A percentile compares a stretch with the other conserved stretches of the same genome.
These are phyloP conservation scores for Maccullochella peelii DNA, from an alignment of 2,113 vertebrate genomes.

Conservation along the genomic window DNA sequence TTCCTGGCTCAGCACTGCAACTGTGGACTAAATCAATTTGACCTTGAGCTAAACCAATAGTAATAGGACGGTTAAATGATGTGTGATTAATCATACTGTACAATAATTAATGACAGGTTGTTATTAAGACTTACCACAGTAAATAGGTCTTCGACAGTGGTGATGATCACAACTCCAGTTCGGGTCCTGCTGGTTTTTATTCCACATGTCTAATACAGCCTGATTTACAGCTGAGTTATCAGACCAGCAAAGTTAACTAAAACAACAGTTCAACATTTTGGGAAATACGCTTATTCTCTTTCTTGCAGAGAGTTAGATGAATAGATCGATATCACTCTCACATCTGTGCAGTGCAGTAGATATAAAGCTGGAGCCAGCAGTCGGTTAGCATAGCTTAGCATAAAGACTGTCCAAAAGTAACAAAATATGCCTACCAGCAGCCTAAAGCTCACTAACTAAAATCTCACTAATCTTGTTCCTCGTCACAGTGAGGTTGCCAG, in stretches of 20 bases:
- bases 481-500: not conserved
- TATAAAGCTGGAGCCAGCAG: not conserved
- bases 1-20: constrained; percentile 49
- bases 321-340: not conserved
- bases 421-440: not conserved
- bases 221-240: not conserved
- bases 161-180: not conserved
- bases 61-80: constrained; percentile 30
- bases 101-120: constrained; percentile 59
- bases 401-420: not conserved
- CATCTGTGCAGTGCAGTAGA: not conserved
- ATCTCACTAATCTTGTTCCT: not conserved
- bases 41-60: constrained; percentile 65
- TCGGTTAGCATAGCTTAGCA: not conserved
- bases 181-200: not conserved
- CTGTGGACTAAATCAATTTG: constrained; percentile 56
- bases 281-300: not conserved
- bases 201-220: not conserved
- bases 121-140: constrained; percentile 43
- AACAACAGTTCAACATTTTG: not conserved
- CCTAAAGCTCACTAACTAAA: not conserved
- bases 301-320: not conserved
- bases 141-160: not conserved
- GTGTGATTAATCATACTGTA: constrained; percentile 67
- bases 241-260: not conserved